Evolutionary conservation across 2,113 vertebrate species (phyloP).

Genomic region (Peromyscus polionotus): DNA sequence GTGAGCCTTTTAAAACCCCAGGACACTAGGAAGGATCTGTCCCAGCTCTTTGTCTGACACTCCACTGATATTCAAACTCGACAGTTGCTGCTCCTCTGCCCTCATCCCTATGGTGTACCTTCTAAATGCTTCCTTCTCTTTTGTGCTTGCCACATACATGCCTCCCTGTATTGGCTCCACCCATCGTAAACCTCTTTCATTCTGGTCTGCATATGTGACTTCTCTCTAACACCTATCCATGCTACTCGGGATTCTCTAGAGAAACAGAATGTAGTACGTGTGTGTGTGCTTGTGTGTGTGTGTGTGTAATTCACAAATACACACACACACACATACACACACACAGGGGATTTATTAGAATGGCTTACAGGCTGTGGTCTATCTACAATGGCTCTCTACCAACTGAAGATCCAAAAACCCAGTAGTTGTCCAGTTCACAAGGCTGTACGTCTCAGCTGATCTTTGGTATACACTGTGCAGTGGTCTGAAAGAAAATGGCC

Average conservation of each 20-base stretch:
- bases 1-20: background rate
- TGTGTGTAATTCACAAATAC: background rate
- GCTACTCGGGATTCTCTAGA: background rate
- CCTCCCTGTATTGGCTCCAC: background rate
- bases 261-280: background rate
- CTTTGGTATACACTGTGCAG: background rate
- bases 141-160: background rate
- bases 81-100: background rate
- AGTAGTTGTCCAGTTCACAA: background rate
- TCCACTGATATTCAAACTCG: fast-evolving
- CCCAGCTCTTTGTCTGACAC: fast-evolving
- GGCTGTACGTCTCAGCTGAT: background rate
- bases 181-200: background rate
- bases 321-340: background rate
- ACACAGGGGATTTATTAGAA: background rate
- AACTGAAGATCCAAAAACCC: background rate
- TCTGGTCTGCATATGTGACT: background rate
- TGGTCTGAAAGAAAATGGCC: too few species aligned
- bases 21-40: background rate
- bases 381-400: background rate
- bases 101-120: background rate
- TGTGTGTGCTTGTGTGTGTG: background rate
- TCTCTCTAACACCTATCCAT: background rate
- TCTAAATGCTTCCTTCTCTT: background rate
- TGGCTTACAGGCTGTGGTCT: background rate